Conservation (phyloP, 2,888 invertebrate genomes). For the Deroplatys truncata region DNA sequence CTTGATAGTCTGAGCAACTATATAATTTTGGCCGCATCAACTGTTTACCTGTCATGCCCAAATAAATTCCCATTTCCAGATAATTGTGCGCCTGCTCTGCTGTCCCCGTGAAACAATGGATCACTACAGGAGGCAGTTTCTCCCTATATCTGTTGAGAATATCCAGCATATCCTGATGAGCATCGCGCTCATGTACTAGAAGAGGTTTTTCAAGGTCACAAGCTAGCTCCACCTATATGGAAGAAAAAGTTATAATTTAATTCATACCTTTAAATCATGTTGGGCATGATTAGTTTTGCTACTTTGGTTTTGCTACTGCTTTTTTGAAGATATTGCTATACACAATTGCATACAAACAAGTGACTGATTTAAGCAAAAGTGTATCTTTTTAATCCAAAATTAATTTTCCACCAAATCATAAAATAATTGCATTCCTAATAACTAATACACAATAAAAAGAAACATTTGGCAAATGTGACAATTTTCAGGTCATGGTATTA, state of each 20-base stretch:
- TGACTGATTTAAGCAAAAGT: too few relatives aligned
- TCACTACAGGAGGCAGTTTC: conserved; percentile 72
- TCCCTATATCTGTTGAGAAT: conserved; percentile 57
- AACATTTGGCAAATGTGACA: too few relatives aligned
- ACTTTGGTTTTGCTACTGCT: too few relatives aligned
- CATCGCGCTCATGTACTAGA: conserved; percentile 88
- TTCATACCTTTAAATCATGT: background rate
- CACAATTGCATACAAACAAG: too few relatives aligned
- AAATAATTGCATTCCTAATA: too few relatives aligned
- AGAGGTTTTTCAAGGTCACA: conserved; percentile 82
- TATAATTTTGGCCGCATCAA: background rate
- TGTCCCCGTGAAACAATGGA: conserved; percentile 90
- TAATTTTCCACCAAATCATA: too few relatives aligned
- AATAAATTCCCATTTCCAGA: conserved; percentile 78
- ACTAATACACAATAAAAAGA: too few relatives aligned
- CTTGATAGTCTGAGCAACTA: too few relatives aligned
- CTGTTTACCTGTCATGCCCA: conserved; percentile 69
- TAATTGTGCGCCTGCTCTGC: conserved; percentile 79
- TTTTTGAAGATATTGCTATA: too few relatives aligned
- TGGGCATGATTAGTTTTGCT: too few relatives aligned
- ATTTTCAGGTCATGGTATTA: too few relatives aligned
- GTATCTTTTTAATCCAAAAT: too few relatives aligned
- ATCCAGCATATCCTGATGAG: conserved; percentile 77
- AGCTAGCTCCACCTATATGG: conserved; percentile 71
- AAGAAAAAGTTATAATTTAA: background rate